Evolutionary conservation across 2,888 invertebrate species (phyloP).

Genomic region (Eucriotettix oculatus): DNA sequence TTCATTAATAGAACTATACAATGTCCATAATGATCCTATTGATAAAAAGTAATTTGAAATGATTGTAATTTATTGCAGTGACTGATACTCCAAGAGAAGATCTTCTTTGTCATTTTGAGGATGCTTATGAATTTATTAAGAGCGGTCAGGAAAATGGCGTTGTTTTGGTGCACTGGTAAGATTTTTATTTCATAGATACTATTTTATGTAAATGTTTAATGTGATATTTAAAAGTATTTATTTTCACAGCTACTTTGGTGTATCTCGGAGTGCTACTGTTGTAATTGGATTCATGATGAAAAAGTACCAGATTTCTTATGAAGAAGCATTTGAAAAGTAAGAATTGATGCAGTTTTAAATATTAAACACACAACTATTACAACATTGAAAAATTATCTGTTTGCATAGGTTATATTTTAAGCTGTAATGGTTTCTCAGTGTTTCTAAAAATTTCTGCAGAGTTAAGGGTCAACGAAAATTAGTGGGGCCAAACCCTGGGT

Average conservation of each 20-base stretch:
- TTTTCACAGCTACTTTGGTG: slow-evolving; percentile 59
- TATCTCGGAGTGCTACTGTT: slow-evolving; percentile 76
- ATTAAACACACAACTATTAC: too few species aligned
- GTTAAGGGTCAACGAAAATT: slow-evolving; percentile 55
- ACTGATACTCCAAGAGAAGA: slow-evolving; percentile 76
- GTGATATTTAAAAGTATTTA: slow-evolving; percentile 4
- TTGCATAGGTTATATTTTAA: too few species aligned
- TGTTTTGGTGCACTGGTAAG: slow-evolving; percentile 75
- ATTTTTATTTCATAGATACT: slow-evolving; percentile 6
- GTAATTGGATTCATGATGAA: slow-evolving; percentile 81
- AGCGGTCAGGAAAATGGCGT: slow-evolving; percentile 46
- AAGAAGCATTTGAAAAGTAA: slow-evolving; percentile 46
- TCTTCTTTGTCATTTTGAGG: slow-evolving; percentile 59
- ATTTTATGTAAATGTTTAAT: slow-evolving; percentile 1
- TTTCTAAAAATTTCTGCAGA: slow-evolving; percentile 17
- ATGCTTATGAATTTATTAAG: slow-evolving; percentile 60
- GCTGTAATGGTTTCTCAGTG: too few species aligned
- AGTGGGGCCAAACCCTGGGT: slow-evolving; percentile 66
- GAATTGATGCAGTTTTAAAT: too few species aligned
- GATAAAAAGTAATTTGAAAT: too few species aligned
- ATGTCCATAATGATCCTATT: too few species aligned
- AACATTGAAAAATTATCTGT: too few species aligned
- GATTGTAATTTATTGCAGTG: slow-evolving; percentile 30
- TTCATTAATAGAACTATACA: too few species aligned
- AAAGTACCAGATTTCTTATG: slow-evolving; percentile 53